Base-by-base conservation (phyloP, 1,140 invertebrate genomes). In the Rhizoglyphus robini region DNA sequence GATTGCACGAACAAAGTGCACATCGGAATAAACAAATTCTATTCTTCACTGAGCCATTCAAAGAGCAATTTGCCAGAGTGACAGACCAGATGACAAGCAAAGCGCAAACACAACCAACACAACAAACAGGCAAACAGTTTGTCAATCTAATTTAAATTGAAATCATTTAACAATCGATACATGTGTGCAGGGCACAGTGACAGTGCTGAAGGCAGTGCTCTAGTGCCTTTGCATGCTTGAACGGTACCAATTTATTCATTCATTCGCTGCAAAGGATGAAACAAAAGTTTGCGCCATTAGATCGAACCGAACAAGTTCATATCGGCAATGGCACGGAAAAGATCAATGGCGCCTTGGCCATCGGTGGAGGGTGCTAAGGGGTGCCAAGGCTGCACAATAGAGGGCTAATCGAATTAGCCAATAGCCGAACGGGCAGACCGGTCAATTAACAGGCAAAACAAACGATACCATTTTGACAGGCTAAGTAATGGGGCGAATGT, bases 71-170 rank as follows among this genome's bases (percentile, higher is more conserved):
- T n/a, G n/a, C n/a, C n/a, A n/a, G n/a, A n/a, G n/a, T 15, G 51
- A 54, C 51, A 54, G 8, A 23, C 15, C 51, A 54, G 8, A 54
- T 15, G 20, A 54, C 23, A 54, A 11, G 23, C 23, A 25, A 54
- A 8, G 51, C 15, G 20, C 51, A 54, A 32, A 54, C 51, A 32
- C 51, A 27, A 20, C 51, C 20, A 54, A 5, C 23, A 54, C 51
- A 54, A 54, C 8, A 54, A 25, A 20, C 51, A 54, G 51, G 8
- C 8, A 25, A 32, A 32, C 20, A 8, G 51, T 54, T 54, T 54
- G 51, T 54, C 51, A 54, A 54, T 54, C 20, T 54, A 54, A 54
- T 54, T 54, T 54, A 54, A 54, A 54, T 54, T 54, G 23, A 54
- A 54, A 54, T 8, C 51, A 20, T 5, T 20, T 8, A 54, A 54